Conservation (phyloP, 2,113 vertebrate species). For the Dryoscopus gambensis region DNA sequence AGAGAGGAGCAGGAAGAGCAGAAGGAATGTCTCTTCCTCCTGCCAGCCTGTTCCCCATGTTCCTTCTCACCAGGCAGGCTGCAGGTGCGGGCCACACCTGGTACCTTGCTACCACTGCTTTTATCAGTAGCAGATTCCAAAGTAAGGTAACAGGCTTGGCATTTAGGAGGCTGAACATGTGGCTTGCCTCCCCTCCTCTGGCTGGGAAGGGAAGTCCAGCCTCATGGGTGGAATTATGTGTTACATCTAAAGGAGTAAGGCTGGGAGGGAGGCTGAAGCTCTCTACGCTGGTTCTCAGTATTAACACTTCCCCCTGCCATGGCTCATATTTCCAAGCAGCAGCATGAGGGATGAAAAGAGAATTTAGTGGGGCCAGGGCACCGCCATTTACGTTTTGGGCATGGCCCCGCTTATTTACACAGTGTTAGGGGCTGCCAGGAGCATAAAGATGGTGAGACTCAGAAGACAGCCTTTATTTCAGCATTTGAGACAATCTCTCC, state of each 20-base stretch:
- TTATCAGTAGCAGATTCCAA: not conserved
- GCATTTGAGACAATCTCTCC: not conserved
- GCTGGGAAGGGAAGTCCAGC: not conserved
- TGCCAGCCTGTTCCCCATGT: not conserved
- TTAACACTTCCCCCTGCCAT: not conserved
- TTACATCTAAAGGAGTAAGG: not conserved
- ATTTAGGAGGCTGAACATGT: not conserved
- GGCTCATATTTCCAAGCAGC: not conserved
- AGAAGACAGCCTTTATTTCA: not conserved
- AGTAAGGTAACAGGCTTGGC: not conserved
- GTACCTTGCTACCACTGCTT: not conserved
- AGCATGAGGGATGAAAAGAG: not conserved
- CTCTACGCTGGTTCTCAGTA: not conserved
- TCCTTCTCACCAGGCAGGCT: not conserved
- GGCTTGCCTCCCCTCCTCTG: not conserved
- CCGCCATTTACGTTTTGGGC: not conserved
- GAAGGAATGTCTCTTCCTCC: not conserved
- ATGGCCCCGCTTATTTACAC: not conserved
- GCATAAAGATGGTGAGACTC: not conserved
- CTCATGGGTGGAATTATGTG: not conserved
- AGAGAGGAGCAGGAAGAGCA: not conserved
- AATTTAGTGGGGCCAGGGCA: not conserved
- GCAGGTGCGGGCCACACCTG: not conserved
- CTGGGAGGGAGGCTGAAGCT: not conserved
- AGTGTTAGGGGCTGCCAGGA: not conserved